Evolutionary conservation across 2,113 vertebrate genomes (phyloP).

Genomic region (Onychorhynchus coronatus): DNA sequence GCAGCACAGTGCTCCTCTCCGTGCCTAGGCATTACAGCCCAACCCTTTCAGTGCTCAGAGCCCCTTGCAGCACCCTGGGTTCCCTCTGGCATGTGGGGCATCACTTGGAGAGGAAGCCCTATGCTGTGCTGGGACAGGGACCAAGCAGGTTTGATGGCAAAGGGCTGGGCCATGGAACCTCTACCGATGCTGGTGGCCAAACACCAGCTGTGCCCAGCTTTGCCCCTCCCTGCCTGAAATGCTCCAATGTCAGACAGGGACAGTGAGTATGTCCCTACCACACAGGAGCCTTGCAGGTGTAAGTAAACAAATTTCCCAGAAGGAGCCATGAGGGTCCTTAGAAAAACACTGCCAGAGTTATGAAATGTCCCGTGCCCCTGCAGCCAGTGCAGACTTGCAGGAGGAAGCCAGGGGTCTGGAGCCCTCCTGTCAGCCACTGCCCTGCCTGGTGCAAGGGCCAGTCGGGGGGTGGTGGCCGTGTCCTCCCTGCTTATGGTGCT

Average conservation of each 20-base stretch:
- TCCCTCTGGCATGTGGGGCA: neutral
- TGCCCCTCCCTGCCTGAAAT: neutral
- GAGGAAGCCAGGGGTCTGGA: neutral
- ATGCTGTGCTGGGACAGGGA: neutral
- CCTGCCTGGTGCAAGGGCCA: neutral
- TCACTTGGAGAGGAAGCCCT: fast-evolving
- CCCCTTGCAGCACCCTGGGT: neutral
- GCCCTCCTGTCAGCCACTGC: fast-evolving
- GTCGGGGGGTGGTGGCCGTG: fast-evolving
- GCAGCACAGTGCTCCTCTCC: neutral
- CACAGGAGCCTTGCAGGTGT: fast-evolving
- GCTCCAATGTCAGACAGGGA: neutral
- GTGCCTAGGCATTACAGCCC: fast-evolving
- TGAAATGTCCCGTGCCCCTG: fast-evolving
- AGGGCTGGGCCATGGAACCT: neutral
- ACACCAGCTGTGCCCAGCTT: fast-evolving
- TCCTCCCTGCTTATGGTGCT: neutral
- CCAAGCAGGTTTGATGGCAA: neutral
- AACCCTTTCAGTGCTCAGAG: neutral
- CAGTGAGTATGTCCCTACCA: neutral
- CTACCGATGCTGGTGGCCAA: neutral
- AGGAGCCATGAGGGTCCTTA: neutral
- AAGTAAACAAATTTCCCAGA: neutral
- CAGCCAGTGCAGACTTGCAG: fast-evolving
- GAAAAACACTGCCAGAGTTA: neutral